These are phyloP conservation scores for Chloroceryle amazona DNA, from an alignment of 2,797 vertebrate species.

Conservation along the genomic window DNA sequence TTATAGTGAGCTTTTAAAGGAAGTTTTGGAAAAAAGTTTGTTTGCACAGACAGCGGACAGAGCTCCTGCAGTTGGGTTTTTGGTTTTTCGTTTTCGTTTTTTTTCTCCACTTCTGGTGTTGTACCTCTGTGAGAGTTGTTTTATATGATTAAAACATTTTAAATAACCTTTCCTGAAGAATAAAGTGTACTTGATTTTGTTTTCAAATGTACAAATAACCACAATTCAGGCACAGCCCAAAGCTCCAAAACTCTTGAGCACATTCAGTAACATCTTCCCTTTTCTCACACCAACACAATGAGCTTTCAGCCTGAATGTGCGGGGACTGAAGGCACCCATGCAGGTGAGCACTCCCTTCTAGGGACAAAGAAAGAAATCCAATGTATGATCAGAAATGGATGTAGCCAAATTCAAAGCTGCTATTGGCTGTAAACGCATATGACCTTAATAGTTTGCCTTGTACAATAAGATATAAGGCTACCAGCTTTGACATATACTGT, in stretches of 20 bases:
- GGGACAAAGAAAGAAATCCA: not conserved
- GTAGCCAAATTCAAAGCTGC: not conserved
- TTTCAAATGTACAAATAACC: not conserved
- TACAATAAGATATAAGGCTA: not conserved
- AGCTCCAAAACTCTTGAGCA: not conserved
- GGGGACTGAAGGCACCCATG: not conserved
- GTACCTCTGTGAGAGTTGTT: not conserved
- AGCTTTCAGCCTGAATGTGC: not conserved
- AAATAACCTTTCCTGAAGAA: not conserved
- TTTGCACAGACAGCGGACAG: not conserved
- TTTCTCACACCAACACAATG: accelerated
- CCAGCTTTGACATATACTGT: not conserved
- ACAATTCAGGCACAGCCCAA: not conserved
- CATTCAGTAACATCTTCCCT: not conserved
- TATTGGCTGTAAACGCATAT: accelerated
- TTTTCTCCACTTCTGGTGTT: not conserved
- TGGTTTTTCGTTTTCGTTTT: not conserved
- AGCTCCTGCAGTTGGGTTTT: not conserved
- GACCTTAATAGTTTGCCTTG: not conserved
- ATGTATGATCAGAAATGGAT: not conserved
- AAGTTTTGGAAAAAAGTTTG: not conserved
- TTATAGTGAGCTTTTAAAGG: not conserved
- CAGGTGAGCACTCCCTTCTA: not conserved
- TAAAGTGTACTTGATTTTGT: not conserved
- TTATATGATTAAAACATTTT: not conserved